phyloP scores from a whole-genome alignment of 2,888 invertebrate species.

The Cantharis rustica region DNA sequence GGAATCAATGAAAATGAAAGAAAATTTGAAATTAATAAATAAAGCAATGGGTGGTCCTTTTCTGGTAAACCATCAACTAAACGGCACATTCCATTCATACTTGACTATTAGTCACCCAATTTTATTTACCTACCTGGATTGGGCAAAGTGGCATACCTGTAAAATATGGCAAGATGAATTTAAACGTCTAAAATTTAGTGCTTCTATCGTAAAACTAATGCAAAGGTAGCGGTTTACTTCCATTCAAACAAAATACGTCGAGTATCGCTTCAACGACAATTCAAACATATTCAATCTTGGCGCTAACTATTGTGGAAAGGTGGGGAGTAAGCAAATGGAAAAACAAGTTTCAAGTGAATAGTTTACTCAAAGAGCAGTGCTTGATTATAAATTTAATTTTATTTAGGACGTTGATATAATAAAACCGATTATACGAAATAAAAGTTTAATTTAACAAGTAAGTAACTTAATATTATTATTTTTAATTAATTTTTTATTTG shows the following conservation, averaged over 20 bases:
- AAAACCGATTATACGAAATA: background rate
- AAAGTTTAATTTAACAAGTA: background rate
- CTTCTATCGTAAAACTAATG: background rate
- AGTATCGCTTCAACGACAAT: background rate
- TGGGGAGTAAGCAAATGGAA: background rate
- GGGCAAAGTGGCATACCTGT: background rate
- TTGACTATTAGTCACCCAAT: background rate
- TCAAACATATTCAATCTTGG: background rate
- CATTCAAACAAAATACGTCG: background rate
- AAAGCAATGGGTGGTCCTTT: background rate
- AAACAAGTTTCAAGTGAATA: conserved; percentile 1
- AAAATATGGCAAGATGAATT: background rate
- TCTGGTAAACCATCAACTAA: background rate
- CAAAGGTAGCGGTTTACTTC: background rate
- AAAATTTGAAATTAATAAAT: background rate
- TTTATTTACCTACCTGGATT: background rate
- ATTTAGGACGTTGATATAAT: background rate
- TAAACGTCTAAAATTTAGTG: background rate
- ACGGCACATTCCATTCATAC: background rate
- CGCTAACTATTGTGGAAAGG: background rate
- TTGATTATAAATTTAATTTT: background rate
- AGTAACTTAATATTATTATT: background rate
- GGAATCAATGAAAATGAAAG: no score
- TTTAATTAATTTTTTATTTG: background rate
- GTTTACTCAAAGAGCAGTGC: background rate